Conservation (phyloP, 2,888 invertebrate genomes). For the Lithophane leautieri region DNA sequence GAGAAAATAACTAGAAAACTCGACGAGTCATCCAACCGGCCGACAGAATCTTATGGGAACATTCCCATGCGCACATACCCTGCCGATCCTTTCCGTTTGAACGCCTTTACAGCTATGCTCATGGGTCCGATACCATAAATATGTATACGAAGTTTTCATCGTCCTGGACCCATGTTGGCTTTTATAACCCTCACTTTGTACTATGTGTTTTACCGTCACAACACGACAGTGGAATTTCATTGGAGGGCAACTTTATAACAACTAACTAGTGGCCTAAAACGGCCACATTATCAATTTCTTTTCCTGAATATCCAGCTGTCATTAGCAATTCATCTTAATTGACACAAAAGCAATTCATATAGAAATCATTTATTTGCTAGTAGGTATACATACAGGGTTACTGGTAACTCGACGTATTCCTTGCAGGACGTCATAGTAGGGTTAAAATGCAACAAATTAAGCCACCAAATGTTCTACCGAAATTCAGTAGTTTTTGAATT, state of each 20-base stretch:
- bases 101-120: constrained; percentile 21
- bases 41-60: constrained; percentile 20
- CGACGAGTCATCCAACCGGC: constrained; percentile 3
- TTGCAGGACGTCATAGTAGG: too few species aligned
- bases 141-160: constrained; percentile 42
- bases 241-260: neutral
- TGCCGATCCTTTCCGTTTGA: constrained; percentile 41
- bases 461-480: too few species aligned
- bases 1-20: constrained; percentile 13
- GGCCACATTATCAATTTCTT: too few species aligned
- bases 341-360: too few species aligned
- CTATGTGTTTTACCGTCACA: constrained; percentile 23
- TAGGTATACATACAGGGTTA: too few species aligned
- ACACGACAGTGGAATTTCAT: constrained; percentile 21
- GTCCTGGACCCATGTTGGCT: constrained; percentile 36
- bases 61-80: constrained; percentile 38
- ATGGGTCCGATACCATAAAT: constrained; percentile 33
- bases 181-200: constrained; percentile 40
- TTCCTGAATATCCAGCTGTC: too few species aligned
- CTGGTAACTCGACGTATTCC: too few species aligned
- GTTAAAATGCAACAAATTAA: too few species aligned
- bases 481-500: too few species aligned
- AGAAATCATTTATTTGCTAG: too few species aligned
- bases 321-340: too few species aligned
- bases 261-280: too few species aligned